These are phyloP conservation scores for Morone chrysops DNA, from an alignment of 2,113 vertebrate species.

Conservation along the genomic window DNA sequence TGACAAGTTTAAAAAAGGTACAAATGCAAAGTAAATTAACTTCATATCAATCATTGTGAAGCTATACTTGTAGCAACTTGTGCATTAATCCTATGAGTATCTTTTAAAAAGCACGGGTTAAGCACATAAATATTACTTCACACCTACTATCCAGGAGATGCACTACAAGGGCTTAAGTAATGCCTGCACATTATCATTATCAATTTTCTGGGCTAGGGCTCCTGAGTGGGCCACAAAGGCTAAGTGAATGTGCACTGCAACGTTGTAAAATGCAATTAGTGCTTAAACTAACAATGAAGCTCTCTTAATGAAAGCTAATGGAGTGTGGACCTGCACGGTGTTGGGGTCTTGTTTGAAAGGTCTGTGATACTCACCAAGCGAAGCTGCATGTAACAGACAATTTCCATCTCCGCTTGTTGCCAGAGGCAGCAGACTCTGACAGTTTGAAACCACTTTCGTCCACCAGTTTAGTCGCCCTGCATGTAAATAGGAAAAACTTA, in stretches of 20 bases:
- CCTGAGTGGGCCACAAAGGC: slow-evolving; percentile 47
- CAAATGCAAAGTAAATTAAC: background rate
- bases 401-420: slow-evolving; percentile 97
- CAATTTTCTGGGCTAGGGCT: slow-evolving; percentile 48
- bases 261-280: slow-evolving; percentile 60
- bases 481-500: background rate
- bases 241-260: slow-evolving; percentile 36
- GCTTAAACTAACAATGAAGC: slow-evolving; percentile 49
- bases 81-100: background rate
- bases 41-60: background rate
- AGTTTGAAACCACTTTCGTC: slow-evolving; percentile 91
- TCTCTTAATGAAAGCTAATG: slow-evolving; percentile 54
- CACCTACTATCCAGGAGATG: slow-evolving; percentile 3
- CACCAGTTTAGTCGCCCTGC: slow-evolving; percentile 98
- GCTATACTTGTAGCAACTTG: background rate
- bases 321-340: background rate
- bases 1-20: background rate
- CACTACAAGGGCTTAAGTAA: slow-evolving; percentile 23
- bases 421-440: slow-evolving; percentile 92
- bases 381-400: slow-evolving; percentile 95
- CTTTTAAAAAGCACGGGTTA: background rate
- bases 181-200: slow-evolving; percentile 44
- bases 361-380: slow-evolving; percentile 87
- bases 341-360: slow-evolving; percentile 39
- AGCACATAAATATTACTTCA: slow-evolving; percentile 10